phyloP scores from a whole-genome alignment of 2,797 vertebrate species.

The Urosaurus nigricauda region DNA sequence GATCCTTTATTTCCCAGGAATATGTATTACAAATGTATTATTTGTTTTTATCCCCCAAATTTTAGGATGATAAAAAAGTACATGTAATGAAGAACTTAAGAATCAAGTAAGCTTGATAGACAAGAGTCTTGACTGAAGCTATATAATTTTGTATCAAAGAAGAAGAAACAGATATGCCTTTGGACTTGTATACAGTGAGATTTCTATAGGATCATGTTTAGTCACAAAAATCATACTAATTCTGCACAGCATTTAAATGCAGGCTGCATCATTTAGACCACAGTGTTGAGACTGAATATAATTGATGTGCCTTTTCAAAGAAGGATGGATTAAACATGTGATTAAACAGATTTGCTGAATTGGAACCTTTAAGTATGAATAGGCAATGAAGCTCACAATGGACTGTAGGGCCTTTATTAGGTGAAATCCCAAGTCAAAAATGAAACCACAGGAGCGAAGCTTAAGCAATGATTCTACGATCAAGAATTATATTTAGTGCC shows the following conservation, averaged over 20 bases:
- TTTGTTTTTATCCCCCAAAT: conserved; percentile 57
- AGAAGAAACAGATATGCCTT: conserved; percentile 22
- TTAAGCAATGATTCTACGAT: conserved; percentile 8
- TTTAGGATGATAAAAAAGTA: conserved; percentile 56
- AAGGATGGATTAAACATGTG: neutral
- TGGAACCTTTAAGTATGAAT: conserved; percentile 26
- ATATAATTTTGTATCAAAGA: conserved; percentile 16
- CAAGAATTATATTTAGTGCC: conserved; percentile 1
- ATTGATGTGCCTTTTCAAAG: conserved; percentile 12
- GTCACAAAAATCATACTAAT: conserved; percentile 10
- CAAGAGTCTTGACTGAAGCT: conserved; percentile 34
- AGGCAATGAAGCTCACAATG: neutral
- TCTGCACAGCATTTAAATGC: conserved; percentile 3
- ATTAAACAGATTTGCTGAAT: conserved; percentile 33
- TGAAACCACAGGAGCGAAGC: neutral
- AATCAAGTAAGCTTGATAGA: conserved; percentile 13
- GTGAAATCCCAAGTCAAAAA: conserved; percentile 24
- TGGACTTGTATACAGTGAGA: conserved; percentile 17
- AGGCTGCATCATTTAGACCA: neutral
- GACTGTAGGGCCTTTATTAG: neutral
- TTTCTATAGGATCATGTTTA: conserved; percentile 47
- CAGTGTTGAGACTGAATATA: conserved; percentile 8
- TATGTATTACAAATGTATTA: conserved; percentile 38
- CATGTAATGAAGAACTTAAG: conserved; percentile 57
- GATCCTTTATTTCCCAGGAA: conserved; percentile 48